Percentiles rank a stretch among this genome's conserved stretches.
These are phyloP conservation scores for Carduelis carduelis DNA, from an alignment of 2,797 vertebrate species.

Conservation along the genomic window DNA sequence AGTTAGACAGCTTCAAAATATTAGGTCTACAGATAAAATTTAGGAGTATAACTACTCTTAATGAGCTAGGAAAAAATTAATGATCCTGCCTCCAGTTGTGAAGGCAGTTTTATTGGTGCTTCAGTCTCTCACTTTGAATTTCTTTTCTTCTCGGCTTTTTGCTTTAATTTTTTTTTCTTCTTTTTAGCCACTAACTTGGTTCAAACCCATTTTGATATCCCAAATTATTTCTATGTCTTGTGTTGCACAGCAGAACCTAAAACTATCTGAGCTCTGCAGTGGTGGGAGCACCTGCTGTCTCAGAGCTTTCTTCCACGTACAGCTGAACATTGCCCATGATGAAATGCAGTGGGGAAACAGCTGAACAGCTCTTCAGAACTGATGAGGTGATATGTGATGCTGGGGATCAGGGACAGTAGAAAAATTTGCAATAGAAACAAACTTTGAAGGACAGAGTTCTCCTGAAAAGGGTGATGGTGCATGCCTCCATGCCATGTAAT, in stretches of 20 bases:
- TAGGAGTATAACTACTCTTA: neutral
- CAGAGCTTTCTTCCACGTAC: neutral
- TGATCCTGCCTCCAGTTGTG: neutral
- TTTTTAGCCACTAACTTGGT: neutral
- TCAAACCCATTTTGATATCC: neutral
- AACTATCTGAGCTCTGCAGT: neutral
- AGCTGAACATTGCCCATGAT: neutral
- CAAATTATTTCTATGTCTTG: neutral
- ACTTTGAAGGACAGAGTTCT: neutral
- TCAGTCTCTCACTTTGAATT: neutral
- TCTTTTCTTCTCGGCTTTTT: rapidly evolving
- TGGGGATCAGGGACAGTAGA: neutral
- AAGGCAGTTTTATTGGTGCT: neutral
- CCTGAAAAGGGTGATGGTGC: neutral
- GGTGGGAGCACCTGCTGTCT: neutral
- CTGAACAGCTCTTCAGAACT: neutral
- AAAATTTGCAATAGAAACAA: neutral
- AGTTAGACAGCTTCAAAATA: neutral
- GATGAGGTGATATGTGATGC: neutral
- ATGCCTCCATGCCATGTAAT: rapidly evolving
- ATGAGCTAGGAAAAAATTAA: neutral
- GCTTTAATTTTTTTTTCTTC: too few relatives aligned
- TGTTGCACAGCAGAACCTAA: neutral
- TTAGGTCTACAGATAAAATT: neutral
- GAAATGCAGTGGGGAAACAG: neutral